A percentile compares a stretch with the other conserved stretches of the same genome.
phyloP scores from a whole-genome alignment of 2,113 vertebrate species.

The Oxyruncus cristatus region DNA sequence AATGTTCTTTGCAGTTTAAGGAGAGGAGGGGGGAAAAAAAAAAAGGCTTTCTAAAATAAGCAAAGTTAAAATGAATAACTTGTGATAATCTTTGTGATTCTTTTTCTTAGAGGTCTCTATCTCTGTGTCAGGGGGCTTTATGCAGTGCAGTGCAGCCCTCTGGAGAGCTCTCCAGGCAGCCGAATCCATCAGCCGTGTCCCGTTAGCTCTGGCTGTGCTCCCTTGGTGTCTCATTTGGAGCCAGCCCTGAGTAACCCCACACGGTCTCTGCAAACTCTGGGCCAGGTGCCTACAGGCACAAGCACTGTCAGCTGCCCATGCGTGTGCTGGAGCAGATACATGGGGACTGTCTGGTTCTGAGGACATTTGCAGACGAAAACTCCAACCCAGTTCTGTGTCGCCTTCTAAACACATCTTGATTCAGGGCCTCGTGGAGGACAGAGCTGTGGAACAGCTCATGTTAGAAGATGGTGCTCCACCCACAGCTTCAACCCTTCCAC shows the following conservation, averaged over 20 bases:
- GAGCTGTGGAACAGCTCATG: not conserved
- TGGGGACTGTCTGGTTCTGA: not conserved
- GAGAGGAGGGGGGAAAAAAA: not conserved
- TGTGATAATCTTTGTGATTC: not conserved
- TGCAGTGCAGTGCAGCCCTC: not conserved
- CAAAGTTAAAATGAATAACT: not conserved
- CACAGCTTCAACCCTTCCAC: not conserved
- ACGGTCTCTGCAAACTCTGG: rapidly evolving
- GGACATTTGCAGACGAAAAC: not conserved
- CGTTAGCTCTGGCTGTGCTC: not conserved
- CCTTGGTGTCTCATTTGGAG: rapidly evolving
- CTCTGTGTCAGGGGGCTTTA: not conserved
- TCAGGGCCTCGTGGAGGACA: not conserved
- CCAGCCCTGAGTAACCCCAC: not conserved
- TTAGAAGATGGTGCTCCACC: not conserved
- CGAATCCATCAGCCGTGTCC: not conserved
- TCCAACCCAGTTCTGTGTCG: not conserved
- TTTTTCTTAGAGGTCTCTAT: not conserved
- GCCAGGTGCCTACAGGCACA: not conserved
- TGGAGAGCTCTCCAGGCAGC: not conserved
- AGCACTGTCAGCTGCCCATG: not conserved
- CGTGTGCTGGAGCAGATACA: not conserved
- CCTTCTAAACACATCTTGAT: not conserved
- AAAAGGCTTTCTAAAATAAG: not conserved
- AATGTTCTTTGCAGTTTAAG: not conserved